Conservation (phyloP, 2,113 vertebrate genomes). For the Rhabdomys dilectus region DNA sequence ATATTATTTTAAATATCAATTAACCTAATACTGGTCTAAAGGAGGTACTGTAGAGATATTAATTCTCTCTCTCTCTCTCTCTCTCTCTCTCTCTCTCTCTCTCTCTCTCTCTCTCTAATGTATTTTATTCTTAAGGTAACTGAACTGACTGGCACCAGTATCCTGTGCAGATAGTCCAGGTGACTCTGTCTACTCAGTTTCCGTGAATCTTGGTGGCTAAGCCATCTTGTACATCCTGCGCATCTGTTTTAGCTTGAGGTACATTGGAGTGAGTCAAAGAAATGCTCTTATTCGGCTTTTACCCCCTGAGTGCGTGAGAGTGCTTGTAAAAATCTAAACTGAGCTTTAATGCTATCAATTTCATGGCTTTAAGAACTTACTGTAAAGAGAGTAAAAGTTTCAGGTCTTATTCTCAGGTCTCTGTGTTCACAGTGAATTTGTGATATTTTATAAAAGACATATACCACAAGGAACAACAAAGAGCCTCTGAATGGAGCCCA, state of each 20-base stretch:
- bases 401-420: background rate
- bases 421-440: conserved; percentile 22
- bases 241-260: background rate
- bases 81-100: background rate
- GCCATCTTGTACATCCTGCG: background rate
- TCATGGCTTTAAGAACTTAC: background rate
- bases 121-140: background rate
- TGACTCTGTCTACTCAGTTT: background rate
- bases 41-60: background rate
- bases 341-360: background rate
- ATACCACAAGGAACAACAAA: background rate
- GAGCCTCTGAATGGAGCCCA: background rate
- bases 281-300: background rate
- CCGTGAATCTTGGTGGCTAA: background rate
- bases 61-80: background rate
- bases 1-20: conserved; percentile 69
- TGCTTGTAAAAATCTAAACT: background rate
- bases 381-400: conserved; percentile 1
- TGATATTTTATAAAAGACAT: conserved; percentile 4
- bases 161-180: background rate
- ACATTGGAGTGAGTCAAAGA: background rate
- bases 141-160: background rate
- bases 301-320: background rate
- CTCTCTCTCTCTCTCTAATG: background rate
- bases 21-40: conserved; percentile 22